Percentiles rank a stretch among this genome's conserved stretches.
phyloP scores from a whole-genome alignment of 2,797 vertebrate species.

The Pyrocephalus nanus region DNA sequence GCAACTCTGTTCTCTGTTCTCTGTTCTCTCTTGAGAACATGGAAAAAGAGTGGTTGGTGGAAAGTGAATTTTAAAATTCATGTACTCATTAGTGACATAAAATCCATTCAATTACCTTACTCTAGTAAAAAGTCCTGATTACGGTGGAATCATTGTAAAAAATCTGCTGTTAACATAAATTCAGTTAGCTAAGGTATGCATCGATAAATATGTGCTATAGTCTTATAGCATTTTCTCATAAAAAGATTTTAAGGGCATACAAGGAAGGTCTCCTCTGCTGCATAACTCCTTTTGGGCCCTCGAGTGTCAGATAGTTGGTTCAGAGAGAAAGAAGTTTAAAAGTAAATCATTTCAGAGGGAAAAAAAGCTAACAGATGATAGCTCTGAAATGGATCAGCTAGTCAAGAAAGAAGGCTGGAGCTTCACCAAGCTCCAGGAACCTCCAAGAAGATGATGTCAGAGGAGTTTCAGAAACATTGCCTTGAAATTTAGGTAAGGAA shows the following conservation, averaged over 20 bases:
- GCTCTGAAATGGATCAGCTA: background rate
- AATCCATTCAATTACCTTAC: background rate
- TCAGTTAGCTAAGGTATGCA: background rate
- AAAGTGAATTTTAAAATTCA: background rate
- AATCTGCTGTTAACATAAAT: background rate
- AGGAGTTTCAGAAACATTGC: background rate
- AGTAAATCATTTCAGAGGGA: background rate
- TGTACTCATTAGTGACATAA: background rate
- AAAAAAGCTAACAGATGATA: background rate
- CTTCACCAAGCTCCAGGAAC: background rate
- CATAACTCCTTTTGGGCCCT: background rate
- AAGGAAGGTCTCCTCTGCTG: background rate
- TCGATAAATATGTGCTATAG: background rate
- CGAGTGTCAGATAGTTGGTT: background rate
- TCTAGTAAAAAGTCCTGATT: background rate
- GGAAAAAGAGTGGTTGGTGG: background rate
- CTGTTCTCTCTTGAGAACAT: background rate
- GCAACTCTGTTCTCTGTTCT: background rate
- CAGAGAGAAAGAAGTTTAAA: background rate
- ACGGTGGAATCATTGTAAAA: background rate
- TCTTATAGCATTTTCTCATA: background rate
- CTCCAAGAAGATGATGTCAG: background rate
- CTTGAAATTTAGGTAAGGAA: constrained; percentile 4
- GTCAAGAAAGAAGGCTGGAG: background rate
- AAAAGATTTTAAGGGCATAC: background rate